phyloP scores from a whole-genome alignment of 2,888 invertebrate genomes.

The Drosophila anceps region DNA sequence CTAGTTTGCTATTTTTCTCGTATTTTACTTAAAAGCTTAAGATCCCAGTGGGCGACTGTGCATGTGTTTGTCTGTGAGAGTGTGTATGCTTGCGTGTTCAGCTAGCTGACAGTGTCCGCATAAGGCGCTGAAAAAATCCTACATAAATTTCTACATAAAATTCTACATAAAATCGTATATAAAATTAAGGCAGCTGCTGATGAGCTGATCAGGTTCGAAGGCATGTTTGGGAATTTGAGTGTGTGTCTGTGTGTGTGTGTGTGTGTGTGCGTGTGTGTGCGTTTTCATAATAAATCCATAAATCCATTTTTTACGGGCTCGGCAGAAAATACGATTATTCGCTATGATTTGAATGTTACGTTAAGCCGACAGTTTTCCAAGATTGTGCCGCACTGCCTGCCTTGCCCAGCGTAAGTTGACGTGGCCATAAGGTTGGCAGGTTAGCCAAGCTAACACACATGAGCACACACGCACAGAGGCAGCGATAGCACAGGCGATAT shows the following conservation, averaged over 20 bases:
- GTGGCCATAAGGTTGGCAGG: slow-evolving; percentile 44
- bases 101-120: slow-evolving; percentile 60
- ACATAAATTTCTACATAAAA: slow-evolving; percentile 43
- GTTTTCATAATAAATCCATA: slow-evolving; percentile 77
- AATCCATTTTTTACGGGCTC: slow-evolving; percentile 74
- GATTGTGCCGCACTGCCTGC: slow-evolving; percentile 27
- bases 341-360: slow-evolving; percentile 68
- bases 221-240: neutral
- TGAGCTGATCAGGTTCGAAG: slow-evolving; percentile 58
- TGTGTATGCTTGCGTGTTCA: slow-evolving; percentile 23
- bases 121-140: slow-evolving; percentile 41
- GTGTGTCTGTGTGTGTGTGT: slow-evolving; percentile 11
- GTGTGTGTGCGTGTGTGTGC: slow-evolving; percentile 39
- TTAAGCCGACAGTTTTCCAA: slow-evolving; percentile 62
- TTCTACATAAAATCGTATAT: slow-evolving; percentile 41
- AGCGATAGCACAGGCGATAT: slow-evolving; percentile 14
- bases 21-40: slow-evolving; percentile 35
- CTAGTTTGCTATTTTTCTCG: slow-evolving; percentile 45
- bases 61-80: slow-evolving; percentile 3
- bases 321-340: slow-evolving; percentile 72
- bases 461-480: slow-evolving; percentile 8
- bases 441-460: slow-evolving; percentile 11
- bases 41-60: slow-evolving; percentile 32
- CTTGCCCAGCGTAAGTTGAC: slow-evolving; percentile 48
- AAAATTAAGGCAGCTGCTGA: slow-evolving; percentile 64